Conservation (phyloP, 1,140 invertebrate genomes). For the Agrypnia vestita region DNA sequence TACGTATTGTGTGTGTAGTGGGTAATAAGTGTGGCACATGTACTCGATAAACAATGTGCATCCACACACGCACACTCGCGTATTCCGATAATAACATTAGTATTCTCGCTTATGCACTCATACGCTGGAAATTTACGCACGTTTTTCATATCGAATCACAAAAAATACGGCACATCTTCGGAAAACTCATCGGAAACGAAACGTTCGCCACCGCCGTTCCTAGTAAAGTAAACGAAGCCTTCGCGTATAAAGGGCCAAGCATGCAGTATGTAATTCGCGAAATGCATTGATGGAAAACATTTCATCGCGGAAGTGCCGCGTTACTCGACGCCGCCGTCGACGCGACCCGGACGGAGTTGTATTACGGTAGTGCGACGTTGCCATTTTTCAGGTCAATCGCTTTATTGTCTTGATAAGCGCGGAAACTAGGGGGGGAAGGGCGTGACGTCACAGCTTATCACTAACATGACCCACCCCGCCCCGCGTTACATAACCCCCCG, state of each 20-base stretch:
- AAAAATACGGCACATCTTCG: constrained; percentile 4
- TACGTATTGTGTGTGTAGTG: too few species aligned
- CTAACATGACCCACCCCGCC: constrained; percentile 14
- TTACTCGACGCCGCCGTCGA: background rate
- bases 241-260: constrained; percentile 2
- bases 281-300: background rate
- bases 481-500: constrained; percentile 18
- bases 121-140: constrained; percentile 12
- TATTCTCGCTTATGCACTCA: background rate
- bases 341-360: background rate
- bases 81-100: background rate
- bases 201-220: background rate
- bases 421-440: constrained; percentile 14
- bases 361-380: constrained; percentile 28
- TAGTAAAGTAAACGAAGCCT: constrained; percentile 11
- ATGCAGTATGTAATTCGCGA: background rate
- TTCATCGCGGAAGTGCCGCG: background rate
- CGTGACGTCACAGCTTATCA: constrained; percentile 46
- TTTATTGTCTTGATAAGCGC: constrained; percentile 35
- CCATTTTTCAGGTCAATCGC: constrained; percentile 45
- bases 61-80: background rate
- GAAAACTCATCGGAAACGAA: constrained; percentile 19
- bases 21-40: too few species aligned
- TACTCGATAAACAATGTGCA: constrained; percentile 10
- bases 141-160: background rate